Evolutionary conservation across 2,113 vertebrate genomes (phyloP).

Genomic region (Cygnus buccinator): DNA sequence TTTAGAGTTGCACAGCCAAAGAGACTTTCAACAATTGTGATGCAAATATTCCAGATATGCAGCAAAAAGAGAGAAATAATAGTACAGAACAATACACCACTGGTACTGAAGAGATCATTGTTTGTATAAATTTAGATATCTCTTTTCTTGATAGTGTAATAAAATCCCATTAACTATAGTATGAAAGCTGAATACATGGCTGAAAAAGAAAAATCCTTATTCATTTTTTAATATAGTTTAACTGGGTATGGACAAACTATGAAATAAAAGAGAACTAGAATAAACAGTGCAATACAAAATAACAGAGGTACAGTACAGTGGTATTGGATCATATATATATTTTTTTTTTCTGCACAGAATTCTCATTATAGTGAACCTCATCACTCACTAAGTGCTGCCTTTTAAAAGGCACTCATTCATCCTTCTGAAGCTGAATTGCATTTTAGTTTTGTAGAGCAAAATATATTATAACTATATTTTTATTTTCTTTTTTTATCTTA

Average conservation of each 20-base stretch:
- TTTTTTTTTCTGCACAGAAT: not conserved
- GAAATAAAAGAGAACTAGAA: not conserved
- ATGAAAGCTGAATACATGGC: not conserved
- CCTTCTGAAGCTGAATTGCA: not conserved
- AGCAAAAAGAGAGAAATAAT: slow-evolving; percentile 2
- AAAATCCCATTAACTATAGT: not conserved
- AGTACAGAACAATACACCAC: not conserved
- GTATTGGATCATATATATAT: not conserved
- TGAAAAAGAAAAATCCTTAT: not conserved
- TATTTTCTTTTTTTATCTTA: not conserved
- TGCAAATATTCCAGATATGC: slow-evolving; percentile 40
- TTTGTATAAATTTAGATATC: slow-evolving; percentile 28
- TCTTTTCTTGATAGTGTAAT: not conserved
- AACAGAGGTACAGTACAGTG: not conserved
- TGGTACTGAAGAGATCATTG: not conserved
- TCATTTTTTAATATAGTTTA: not conserved
- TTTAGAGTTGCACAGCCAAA: slow-evolving; percentile 28
- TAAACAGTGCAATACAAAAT: not conserved
- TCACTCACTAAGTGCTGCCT: not conserved
- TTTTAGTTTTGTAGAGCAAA: not conserved
- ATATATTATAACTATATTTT: not conserved
- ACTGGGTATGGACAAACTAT: not conserved
- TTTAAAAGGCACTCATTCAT: not conserved
- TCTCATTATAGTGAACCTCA: not conserved
- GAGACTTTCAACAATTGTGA: slow-evolving; percentile 30